Evolutionary conservation across 2,888 invertebrate species (phyloP), one percentile per base, ranked within the genome.

Genomic region (Mythimna loreyi): DNA sequence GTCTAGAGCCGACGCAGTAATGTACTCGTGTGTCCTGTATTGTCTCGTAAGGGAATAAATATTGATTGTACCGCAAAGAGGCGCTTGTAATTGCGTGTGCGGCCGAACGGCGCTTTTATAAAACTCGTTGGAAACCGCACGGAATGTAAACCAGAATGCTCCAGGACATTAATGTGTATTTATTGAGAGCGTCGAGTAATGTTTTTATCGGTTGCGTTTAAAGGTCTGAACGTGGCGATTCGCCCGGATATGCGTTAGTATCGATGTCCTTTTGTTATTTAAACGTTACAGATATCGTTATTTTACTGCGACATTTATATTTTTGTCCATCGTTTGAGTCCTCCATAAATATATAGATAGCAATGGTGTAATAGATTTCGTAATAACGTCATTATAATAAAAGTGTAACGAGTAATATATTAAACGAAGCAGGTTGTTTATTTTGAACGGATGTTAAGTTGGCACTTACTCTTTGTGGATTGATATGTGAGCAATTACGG

Each of bases 71-170:
- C 91, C 89, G 91, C 93, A 92, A 92, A 92, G 91, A 91, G 92
- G 92, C 92, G 93, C 92, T 93, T 94, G 95, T 95, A 95, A 95
- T 95, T 95, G 95, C 94, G 92, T 93, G 95, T 92, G 92, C 91
- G 92, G 91, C 90, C 92, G 91, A 92, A 93, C 92, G 92, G 92
- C 91, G 93, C 93, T 92, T 94, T 94, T 94, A 94, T 93, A 94
- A 94, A 95, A 95, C 95, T 94, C 92, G 95, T 93, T 92, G 93
- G 91, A 90, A 94, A 94, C 95, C 94, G 93, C 95, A 92, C 92
- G 94, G 95, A 95, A 95, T 94, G 94, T 93, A 94, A 92, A 93
- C 94, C 94, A 94, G 95, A 94, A 95, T 94, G 92, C 93, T 91
- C 86, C 90, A 87, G 91, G 95, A 95, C 95, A 92, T 93, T 95